Conservation (phyloP, 2,113 vertebrate species). For the Rhinoptilus africanus region DNA sequence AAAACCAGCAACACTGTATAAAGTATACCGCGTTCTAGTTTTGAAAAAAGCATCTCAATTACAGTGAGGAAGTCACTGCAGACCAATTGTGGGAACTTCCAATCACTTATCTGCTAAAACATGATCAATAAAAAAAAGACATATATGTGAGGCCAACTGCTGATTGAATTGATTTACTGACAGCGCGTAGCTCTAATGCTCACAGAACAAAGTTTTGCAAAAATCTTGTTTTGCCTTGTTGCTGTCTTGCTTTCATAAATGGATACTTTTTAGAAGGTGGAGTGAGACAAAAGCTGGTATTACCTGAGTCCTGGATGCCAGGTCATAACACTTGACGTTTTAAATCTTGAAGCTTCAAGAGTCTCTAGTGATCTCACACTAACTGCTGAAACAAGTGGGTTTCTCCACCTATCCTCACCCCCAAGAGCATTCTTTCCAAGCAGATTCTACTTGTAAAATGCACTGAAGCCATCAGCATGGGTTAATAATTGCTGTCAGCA, state of each 20-base stretch:
- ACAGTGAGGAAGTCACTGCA: background rate
- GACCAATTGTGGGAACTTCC: background rate
- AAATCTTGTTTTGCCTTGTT: background rate
- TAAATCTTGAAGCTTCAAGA: constrained; percentile 69
- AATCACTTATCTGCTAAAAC: background rate
- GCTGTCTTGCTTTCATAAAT: constrained; percentile 3
- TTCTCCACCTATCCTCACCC: constrained; percentile 24
- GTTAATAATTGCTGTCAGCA: constrained; percentile 64
- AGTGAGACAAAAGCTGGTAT: constrained; percentile 40
- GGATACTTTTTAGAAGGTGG: background rate
- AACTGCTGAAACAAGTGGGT: constrained; percentile 30
- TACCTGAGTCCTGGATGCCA: constrained; percentile 74
- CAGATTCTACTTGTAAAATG: constrained; percentile 31
- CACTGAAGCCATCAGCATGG: constrained; percentile 47
- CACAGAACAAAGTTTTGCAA: background rate
- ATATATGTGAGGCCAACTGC: background rate
- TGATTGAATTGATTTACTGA: background rate
- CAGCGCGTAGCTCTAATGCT: background rate
- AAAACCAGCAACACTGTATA: background rate
- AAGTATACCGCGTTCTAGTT: background rate
- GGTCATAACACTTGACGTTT: constrained; percentile 53
- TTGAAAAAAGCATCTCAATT: background rate
- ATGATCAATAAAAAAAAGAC: background rate
- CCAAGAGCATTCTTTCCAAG: constrained; percentile 27
- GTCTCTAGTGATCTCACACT: constrained; percentile 49